Conservation (phyloP, 1,140 invertebrate species). For the Euura lappo region DNA sequence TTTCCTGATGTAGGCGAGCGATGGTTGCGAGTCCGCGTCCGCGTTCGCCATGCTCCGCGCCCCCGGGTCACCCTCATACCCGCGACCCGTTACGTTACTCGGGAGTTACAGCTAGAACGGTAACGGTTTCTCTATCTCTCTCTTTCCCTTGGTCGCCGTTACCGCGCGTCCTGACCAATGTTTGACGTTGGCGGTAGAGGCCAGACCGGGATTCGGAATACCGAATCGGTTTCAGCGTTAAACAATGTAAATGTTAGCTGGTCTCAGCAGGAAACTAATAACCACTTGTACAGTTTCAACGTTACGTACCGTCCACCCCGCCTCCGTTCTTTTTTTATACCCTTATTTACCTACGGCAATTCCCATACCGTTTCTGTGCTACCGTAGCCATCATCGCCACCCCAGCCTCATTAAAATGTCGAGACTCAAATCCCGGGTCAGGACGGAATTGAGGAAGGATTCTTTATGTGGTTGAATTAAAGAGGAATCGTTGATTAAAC, state of each 20-base stretch:
- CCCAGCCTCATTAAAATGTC: slow-evolving; percentile 13
- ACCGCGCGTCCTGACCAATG: slow-evolving; percentile 38
- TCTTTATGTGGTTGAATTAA: too few relatives aligned
- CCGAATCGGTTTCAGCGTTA: slow-evolving; percentile 56
- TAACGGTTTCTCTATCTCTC: slow-evolving; percentile 16
- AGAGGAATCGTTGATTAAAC: too few relatives aligned
- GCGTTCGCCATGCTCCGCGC: slow-evolving; percentile 42
- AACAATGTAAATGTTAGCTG: slow-evolving; percentile 61
- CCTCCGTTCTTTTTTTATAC: slow-evolving; percentile 27
- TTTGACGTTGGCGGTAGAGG: slow-evolving; percentile 46
- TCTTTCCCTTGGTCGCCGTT: slow-evolving; percentile 29
- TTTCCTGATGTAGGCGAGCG: slow-evolving; percentile 61
- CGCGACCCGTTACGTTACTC: too few relatives aligned
- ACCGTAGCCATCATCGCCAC: slow-evolving; percentile 14
- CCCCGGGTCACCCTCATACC: slow-evolving; percentile 46
- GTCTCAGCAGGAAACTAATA: slow-evolving; percentile 58
- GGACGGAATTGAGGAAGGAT: too few relatives aligned
- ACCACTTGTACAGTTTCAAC: slow-evolving; percentile 38
- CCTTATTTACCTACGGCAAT: slow-evolving; percentile 11
- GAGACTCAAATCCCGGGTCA: not conserved
- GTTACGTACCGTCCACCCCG: slow-evolving; percentile 27
- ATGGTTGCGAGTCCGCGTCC: slow-evolving; percentile 49
- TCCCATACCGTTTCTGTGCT: not conserved
- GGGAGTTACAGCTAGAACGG: slow-evolving; percentile 24
- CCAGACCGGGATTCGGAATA: slow-evolving; percentile 39